Evolutionary conservation across 2,113 vertebrate genomes (phyloP).

Genomic region (Barbus barbus): DNA sequence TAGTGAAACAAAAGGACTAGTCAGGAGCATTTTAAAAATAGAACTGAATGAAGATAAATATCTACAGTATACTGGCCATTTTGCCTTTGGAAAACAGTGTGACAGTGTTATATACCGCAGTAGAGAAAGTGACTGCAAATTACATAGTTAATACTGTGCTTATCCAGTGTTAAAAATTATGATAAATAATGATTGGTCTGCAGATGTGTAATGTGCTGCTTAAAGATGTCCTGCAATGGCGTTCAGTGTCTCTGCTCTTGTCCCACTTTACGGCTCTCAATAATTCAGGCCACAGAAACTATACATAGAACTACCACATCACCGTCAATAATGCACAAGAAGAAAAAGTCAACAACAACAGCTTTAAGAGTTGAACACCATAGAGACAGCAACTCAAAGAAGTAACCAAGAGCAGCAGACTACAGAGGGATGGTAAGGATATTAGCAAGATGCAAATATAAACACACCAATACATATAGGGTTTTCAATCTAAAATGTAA

Average conservation of each 20-base stretch:
- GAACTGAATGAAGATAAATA: not conserved
- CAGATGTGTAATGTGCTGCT: constrained; percentile 30
- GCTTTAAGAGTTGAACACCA: not conserved
- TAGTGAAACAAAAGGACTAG: not conserved
- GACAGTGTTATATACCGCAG: not conserved
- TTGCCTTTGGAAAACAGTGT: not conserved
- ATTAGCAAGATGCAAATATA: too few species aligned
- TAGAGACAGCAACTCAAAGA: not conserved
- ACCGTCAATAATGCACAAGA: constrained; percentile 69
- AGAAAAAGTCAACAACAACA: constrained; percentile 58
- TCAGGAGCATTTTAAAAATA: not conserved
- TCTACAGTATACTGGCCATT: not conserved
- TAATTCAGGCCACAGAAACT: constrained; percentile 67
- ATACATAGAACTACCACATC: constrained; percentile 58
- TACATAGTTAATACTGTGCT: not conserved
- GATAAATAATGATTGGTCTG: not conserved
- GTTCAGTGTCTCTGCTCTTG: constrained; percentile 32
- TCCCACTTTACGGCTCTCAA: constrained; percentile 64
- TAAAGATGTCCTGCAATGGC: not conserved
- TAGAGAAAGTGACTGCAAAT: not conserved
- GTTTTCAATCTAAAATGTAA: too few species aligned
- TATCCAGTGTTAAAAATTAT: not conserved
- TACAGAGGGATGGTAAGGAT: not conserved
- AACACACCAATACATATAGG: too few species aligned
- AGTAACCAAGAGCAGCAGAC: not conserved